Percentiles rank a stretch among this genome's conserved stretches.
These are phyloP conservation scores for Drosophila anomalata DNA, from an alignment of 2,888 invertebrate genomes.

Conservation along the genomic window DNA sequence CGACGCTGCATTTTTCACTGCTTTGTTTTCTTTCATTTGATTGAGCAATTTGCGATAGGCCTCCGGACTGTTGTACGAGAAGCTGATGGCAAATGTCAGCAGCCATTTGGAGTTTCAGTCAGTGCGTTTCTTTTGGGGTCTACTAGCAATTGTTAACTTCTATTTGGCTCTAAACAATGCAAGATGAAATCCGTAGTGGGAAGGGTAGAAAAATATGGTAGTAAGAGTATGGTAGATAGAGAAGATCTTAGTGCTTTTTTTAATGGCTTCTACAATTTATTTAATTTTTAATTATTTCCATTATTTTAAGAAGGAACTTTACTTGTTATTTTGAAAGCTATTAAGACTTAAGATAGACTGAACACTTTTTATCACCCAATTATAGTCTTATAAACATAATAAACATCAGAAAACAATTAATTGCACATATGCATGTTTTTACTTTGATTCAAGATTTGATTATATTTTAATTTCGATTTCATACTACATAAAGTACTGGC, in stretches of 20 bases:
- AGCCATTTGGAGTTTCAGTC: slow-evolving; percentile 17
- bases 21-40: slow-evolving; percentile 27
- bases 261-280: neutral
- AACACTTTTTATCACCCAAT: neutral
- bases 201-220: neutral
- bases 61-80: slow-evolving; percentile 2
- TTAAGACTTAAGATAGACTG: neutral
- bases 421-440: neutral
- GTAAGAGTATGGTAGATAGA: neutral
- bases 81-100: slow-evolving; percentile 54
- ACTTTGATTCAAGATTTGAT: neutral
- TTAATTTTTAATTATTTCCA: neutral
- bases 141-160: slow-evolving; percentile 30
- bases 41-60: slow-evolving; percentile 57
- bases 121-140: slow-evolving; percentile 28
- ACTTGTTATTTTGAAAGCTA: neutral
- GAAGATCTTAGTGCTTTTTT: neutral
- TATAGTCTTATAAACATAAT: neutral
- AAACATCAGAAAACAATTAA: slow-evolving; percentile 1
- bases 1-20: slow-evolving; percentile 12
- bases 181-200: neutral
- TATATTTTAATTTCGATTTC: neutral
- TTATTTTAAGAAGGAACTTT: too few relatives aligned
- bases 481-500: neutral
- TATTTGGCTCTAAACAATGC: slow-evolving; percentile 12